Base-by-base conservation (phyloP, 2,888 invertebrate species). In the Slavum lentiscoides region DNA sequence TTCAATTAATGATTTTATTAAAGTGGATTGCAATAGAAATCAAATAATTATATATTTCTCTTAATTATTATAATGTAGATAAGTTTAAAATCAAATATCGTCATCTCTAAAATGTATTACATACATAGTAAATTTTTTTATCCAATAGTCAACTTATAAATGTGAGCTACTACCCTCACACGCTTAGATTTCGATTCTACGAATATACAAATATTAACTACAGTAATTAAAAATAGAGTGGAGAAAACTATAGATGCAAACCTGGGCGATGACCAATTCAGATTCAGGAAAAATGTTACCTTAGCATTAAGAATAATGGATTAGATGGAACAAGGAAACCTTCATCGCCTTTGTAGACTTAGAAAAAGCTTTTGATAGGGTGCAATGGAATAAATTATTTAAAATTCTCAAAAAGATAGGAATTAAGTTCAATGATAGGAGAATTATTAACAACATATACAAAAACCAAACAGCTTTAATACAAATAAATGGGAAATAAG, bases 401-500 rank as follows among this genome's bases (percentile, higher is more conserved):
- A 39, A 66, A n/a, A 66, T 66, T 66, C 11, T 66, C 19, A 66
- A 66, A 66, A 39, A 21, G n/a, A 66, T 39, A 62, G 62, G 62
- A 62, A 66, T 39, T n/a, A 39, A 66, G 23, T 23, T 19, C n/a
- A 39, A 39, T 39, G 37, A 39, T 11, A 66, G 30, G n/a, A 66
- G 66, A 66, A 9, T 66, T n/a, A 39, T 39, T 13, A n/a, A 66
- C 15, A 66, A 5, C 13, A 66, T 39, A 11, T 39, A 66, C 30
- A 66, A 39, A 62, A 66, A 39, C n/a, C 9, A 39, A 39, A 39
- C 9, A 66, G 66, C n/a, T n/a, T n/a, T n/a, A n/a, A n/a, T n/a
- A n/a, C n/a, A n/a, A n/a, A n/a, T n/a, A n/a, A n/a, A n/a, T n/a
- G n/a, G n/a, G n/a, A n/a, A n/a, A n/a, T n/a, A n/a, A n/a, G n/a